Evolutionary conservation across 2,113 vertebrate genomes (phyloP), one percentile per base, ranked within the genome.

Genomic region (Stegastes partitus): DNA sequence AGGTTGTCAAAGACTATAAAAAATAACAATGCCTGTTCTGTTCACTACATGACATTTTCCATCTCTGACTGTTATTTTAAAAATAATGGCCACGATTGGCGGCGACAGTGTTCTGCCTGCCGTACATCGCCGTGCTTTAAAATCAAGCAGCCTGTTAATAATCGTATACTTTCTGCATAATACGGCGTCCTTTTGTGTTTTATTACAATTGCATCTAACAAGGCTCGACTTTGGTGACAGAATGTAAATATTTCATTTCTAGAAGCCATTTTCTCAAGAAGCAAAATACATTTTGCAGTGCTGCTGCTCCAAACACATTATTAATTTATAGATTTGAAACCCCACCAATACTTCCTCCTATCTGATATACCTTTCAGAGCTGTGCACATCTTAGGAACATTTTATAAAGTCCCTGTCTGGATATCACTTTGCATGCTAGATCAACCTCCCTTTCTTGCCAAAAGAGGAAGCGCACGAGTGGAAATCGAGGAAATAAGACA

Each of bases 161-260:
- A 71, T 79, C 42, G 45, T 34, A 34, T 22, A 22, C 31, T 21
- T 50, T 59, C 44, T 53, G 22, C 56, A 65, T 88, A 65, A 73
- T 26, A 39, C 16, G 11, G 4, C 55, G 19, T 57, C 11, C 55
- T 66, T 85, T 77, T 81, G 67, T 83, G 44, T 81, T 64, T 75
- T 47, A 72, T 54, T 72, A 64, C 74, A 88, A 59, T 87, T 72
- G 44, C 71, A 84, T 85, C 68, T 64, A 86, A 78, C 85, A 83
- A 74, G 87, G 82, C 70, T 85, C 81, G 84, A 87, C 87, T 84
- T 74, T 51, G 59, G 82, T 63, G 89, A 93, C 86, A 91, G 83
- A 91, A 92, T 74, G 88, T 93, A 93, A 95, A 94, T 95, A 93
- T 94, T 94, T 94, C 12, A 95, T 94, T 92, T 88, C 70, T 71